phyloP scores from a whole-genome alignment of 2,797 vertebrate species.

The Acomys russatus region DNA sequence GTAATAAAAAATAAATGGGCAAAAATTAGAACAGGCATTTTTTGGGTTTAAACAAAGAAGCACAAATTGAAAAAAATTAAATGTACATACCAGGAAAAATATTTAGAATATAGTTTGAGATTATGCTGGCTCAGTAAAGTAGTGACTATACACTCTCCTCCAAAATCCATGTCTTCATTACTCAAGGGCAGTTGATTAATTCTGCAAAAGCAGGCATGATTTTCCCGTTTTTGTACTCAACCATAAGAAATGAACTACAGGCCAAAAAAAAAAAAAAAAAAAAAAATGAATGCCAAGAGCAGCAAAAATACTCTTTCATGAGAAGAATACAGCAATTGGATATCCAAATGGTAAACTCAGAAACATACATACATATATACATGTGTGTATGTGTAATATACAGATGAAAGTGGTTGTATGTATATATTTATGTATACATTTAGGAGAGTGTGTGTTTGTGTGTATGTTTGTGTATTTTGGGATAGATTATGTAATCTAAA shows the following conservation, averaged over 20 bases:
- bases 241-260: background rate
- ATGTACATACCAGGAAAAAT: background rate
- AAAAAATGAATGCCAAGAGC: background rate
- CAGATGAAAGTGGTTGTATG: background rate
- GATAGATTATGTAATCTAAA: background rate
- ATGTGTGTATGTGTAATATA: background rate
- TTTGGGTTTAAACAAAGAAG: background rate
- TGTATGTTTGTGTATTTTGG: background rate
- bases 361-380: background rate
- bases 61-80: background rate
- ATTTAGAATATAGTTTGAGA: background rate
- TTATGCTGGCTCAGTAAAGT: background rate
- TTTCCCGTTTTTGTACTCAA: background rate
- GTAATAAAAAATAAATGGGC: background rate
- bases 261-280: no score
- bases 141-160: no score
- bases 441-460: no score
- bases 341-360: background rate
- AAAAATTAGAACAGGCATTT: background rate
- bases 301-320: background rate
- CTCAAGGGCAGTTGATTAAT: background rate
- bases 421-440: background rate
- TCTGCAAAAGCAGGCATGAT: background rate
- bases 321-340: background rate
- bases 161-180: background rate